Base-by-base conservation (phyloP, 2,113 vertebrate species). In the Chinchilla lanigera region DNA sequence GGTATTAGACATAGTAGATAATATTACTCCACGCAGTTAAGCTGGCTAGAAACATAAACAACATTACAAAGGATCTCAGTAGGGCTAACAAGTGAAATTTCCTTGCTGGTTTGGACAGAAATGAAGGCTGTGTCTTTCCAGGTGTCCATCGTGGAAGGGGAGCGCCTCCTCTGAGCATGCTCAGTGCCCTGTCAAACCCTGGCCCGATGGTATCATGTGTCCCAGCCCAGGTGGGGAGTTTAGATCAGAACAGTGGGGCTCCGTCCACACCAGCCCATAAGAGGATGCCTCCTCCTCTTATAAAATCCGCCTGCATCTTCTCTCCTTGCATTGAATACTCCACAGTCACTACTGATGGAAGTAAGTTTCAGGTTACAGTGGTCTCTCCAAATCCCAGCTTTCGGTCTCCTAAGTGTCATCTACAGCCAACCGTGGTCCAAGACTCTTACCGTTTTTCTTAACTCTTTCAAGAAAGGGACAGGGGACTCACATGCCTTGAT, bases 81-180 rank as follows among this genome's bases (percentile, higher is more conserved):
- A 85, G 60, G 52, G 35, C 87, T 77, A 85, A 81, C 2, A 17
- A 75, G 28, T 80, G 41, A 35, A 80, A 67, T 65, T 86, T 16
- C 47, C 75, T 80, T 86, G 41, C 47, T 71, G n/a, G 61, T 67
- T 87, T 81, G 71, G 82, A 47, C 30, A 73, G 30, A 80, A 11
- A 16, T 58, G 52, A 85, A 75, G 24, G 61, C 35, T 65, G 8
- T 73, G 22, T 33, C 47, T 90, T 80, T 80, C 44, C 60, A 58
- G 14, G 65, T n/a, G 19, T 88, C 71, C 52, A 41, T 9, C 24
- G 16, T 0, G 17, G 69, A 87, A 35, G 58, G 9, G 0, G 47
- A 71, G 83, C 0, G 0, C 71, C 26, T 92, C 33, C 19, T 26
- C 17, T 3, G 3, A 52, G n/a, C 8, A 0, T 12, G 12, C 41